phyloP scores from a whole-genome alignment of 2,797 vertebrate genomes.

The Clangula hyemalis region DNA sequence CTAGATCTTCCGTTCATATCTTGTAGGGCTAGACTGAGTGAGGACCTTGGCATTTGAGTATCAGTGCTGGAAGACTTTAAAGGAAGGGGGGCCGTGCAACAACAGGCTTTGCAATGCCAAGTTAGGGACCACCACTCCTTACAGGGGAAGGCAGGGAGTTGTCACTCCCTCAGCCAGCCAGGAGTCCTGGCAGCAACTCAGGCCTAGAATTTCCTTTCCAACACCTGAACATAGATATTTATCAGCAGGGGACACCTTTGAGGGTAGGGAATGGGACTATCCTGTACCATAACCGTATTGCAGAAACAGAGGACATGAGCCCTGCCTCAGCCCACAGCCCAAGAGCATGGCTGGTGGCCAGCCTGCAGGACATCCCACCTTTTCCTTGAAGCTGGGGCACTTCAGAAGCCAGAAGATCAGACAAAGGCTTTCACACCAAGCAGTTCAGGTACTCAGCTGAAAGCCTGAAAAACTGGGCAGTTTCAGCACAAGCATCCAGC shows the following conservation, averaged over 20 bases:
- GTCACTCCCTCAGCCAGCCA: not conserved
- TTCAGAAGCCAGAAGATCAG: not conserved
- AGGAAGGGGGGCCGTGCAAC: not conserved
- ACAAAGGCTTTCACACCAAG: not conserved
- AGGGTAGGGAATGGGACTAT: not conserved
- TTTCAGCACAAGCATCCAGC: not conserved
- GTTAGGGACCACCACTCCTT: not conserved
- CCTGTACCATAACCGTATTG: not conserved
- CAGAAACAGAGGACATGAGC: not conserved
- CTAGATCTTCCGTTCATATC: not conserved
- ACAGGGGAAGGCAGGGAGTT: fast-evolving
- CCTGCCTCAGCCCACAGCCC: not conserved
- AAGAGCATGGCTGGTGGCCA: not conserved
- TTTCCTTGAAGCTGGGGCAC: not conserved
- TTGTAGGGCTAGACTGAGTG: not conserved
- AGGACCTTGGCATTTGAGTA: not conserved
- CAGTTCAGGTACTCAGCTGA: not conserved
- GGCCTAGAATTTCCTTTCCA: not conserved
- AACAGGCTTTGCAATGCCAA: not conserved
- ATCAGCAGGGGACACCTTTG: not conserved
- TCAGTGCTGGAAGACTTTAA: not conserved
- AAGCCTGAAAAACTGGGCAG: not conserved
- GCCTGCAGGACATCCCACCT: not conserved
- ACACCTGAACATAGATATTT: not conserved
- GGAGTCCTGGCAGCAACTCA: not conserved